Base-by-base conservation (phyloP, 2,888 invertebrate genomes). In the Clanis bilineata region DNA sequence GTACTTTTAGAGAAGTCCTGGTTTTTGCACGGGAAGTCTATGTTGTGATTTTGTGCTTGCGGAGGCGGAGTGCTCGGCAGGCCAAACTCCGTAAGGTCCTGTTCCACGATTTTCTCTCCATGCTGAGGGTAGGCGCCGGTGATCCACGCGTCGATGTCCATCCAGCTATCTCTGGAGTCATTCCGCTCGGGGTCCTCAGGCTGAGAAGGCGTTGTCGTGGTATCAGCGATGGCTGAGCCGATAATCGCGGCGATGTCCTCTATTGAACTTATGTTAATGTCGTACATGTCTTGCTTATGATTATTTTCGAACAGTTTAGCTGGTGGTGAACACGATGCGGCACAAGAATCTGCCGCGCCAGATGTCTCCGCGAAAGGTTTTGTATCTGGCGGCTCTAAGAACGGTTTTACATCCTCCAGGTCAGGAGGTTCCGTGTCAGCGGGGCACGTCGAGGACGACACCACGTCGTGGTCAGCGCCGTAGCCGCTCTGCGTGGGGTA, bases 91-190 rank as follows among this genome's bases (percentile, higher is more conserved):
- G 94, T 93, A 12, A 95, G 87, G 66, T 95, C 95, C 74, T 95
- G 95, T 1, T 94, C 93, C 21, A 94, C 93, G 54, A 95, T 94
- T 69, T 95, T 93, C 61, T 94, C 94, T 66, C 95, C 95, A 68
- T 94, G 94, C 67, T 96, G 96, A 61, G 94, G 95, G 77, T 96
- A 96, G 0, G 95, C 95, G 7, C 95, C 95, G 63, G 96, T 96
- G 70, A 97, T 96, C 96, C 96, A 97, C 61, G 96, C 96, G 66
- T 97, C 97, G 58, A 97, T 93, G 79, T 97, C 97, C 94, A 97
- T 96, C 97, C 97, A 97, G 70, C 95, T 95, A 72, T 97, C 97
- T 63, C 96, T 92, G 0, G 96, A 96, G 57, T 95, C 95, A 66
- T 72, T 94, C 88, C 77, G 93, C 90, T 95, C 95, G 58, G 96